phyloP scores from a whole-genome alignment of 2,797 vertebrate genomes.

The Manis pentadactyla region DNA sequence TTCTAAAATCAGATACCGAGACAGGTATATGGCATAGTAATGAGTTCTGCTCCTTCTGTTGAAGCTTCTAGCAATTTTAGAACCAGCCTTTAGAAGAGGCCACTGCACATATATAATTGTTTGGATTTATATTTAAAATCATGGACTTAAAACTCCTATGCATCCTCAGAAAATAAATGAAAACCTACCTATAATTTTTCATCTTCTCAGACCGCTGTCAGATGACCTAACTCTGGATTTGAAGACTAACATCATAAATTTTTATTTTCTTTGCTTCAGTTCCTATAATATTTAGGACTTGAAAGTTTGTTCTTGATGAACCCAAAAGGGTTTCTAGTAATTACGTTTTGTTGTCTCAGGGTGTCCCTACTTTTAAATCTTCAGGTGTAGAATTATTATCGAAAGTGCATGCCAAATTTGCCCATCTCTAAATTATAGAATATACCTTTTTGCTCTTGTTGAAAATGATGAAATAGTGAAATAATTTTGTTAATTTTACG shows the following conservation, averaged over 20 bases:
- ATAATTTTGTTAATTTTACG: background rate
- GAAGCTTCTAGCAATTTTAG: background rate
- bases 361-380: background rate
- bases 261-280: background rate
- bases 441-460: background rate
- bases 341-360: background rate
- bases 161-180: constrained; percentile 10
- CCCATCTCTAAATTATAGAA: background rate
- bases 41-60: background rate
- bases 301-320: background rate
- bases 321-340: background rate
- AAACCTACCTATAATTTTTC: background rate
- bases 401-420: background rate
- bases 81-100: background rate
- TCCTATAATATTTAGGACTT: background rate
- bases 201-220: background rate
- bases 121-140: background rate
- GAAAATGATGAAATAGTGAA: background rate
- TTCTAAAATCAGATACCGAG: background rate
- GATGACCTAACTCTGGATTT: background rate
- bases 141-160: background rate
- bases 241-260: background rate
- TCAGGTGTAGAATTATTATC: background rate
- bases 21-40: background rate
- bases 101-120: background rate